Evolutionary conservation across 1,140 invertebrate species (phyloP), one percentile per base, ranked within the genome.

Genomic region (Bombus turneri): DNA sequence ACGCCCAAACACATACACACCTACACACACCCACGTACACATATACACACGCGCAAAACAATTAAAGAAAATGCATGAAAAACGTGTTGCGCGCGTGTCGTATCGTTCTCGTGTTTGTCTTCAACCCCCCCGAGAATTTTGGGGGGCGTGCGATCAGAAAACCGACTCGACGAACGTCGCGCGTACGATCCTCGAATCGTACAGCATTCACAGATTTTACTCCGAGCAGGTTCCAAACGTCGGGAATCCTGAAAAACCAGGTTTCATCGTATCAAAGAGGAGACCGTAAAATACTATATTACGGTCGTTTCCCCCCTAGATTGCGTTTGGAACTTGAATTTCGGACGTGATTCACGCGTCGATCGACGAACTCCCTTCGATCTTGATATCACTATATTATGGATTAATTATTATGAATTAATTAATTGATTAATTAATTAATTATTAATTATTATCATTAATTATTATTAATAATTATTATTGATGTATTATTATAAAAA

Each of bases 401-500:
- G 92, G 71, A 93, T 93, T 93, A 91, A 89, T 91, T 93, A 93
- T 93, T 94, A 89, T 82, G 92, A 92, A 92, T 92, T 91, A 88
- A 90, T 86, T 81, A 88, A 85, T 87, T 74, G 15, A 88, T 88
- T 83, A 80, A 88, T 89, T 83, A 89, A 66, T 34, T 91, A 91
- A 93, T 94, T 93, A 66, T 66, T 91, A 91, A 93, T 94, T 93
- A 93, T 91, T 91, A 93, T 91, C 37, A 72, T 72, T 92, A 92
- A 92, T 94, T 93, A 93, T 91, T 93, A 92, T 92, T 92, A 88
- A 91, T 92, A 89, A 92, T 91, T 94, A 93, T 93, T 94, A 94
- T 93, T 95, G 94, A 90, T 94, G 91, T 94, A 95, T 93, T 94
- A 95, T 95, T 93, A 95, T 94, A 94, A 93, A 66, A 89, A 94